These are phyloP conservation scores for Ectobius pallidus DNA, from an alignment of 2,888 invertebrate species.

Conservation along the genomic window DNA sequence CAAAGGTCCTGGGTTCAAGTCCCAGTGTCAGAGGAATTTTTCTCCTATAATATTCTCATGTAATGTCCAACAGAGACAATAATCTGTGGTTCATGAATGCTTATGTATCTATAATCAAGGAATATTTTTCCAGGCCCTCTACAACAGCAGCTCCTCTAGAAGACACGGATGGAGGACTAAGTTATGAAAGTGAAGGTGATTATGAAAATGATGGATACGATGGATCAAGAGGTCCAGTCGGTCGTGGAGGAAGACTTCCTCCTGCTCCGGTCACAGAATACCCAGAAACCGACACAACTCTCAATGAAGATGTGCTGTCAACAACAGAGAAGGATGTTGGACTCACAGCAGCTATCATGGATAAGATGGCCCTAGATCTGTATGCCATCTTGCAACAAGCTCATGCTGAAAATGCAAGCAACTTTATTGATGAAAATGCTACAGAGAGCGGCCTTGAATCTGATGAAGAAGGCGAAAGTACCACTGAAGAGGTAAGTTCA, in stretches of 20 bases:
- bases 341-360: slow-evolving; percentile 63
- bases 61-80: too few relatives aligned
- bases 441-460: slow-evolving; percentile 58
- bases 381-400: slow-evolving; percentile 77
- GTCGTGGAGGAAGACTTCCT: slow-evolving; percentile 5
- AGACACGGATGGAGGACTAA: not conserved
- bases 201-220: not conserved
- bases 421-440: slow-evolving; percentile 52
- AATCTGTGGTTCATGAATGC: too few relatives aligned
- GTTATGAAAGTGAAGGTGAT: not conserved
- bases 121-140: slow-evolving; percentile 18
- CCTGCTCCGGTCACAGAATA: slow-evolving; percentile 49
- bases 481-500: slow-evolving; percentile 14
- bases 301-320: slow-evolving; percentile 50
- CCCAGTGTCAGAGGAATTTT: too few relatives aligned
- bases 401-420: slow-evolving; percentile 67
- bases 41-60: too few relatives aligned
- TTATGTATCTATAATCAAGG: too few relatives aligned
- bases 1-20: too few relatives aligned
- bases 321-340: slow-evolving; percentile 51
- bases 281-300: slow-evolving; percentile 49
- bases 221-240: not conserved
- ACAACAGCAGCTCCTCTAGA: not conserved
- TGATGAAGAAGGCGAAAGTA: slow-evolving; percentile 48
- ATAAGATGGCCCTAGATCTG: slow-evolving; percentile 81